phyloP scores from a whole-genome alignment of 2,888 invertebrate species.

The Apoda limacodes region DNA sequence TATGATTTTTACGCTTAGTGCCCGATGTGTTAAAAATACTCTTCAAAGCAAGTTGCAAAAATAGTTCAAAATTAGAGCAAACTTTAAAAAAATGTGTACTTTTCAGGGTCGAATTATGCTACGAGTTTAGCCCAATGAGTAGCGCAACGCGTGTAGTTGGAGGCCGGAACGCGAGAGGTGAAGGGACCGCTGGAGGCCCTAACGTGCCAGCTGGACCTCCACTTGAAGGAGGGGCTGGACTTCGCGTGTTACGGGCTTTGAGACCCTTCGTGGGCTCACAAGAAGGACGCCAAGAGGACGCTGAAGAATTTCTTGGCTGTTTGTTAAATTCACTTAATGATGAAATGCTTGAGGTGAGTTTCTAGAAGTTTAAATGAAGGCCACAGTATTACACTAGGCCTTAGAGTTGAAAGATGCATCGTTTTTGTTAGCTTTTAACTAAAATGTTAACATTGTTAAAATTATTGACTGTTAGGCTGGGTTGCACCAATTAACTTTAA shows the following conservation, averaged over 20 bases:
- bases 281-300: conserved; percentile 95
- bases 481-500: too few species aligned
- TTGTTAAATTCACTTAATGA: conserved; percentile 95
- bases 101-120: conserved; percentile 79
- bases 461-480: too few species aligned
- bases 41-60: too few species aligned
- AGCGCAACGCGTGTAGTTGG: too few species aligned
- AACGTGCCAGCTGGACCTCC: conserved; percentile 79
- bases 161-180: conserved; percentile 59
- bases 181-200: conserved; percentile 38
- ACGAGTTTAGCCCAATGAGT: conserved; percentile 80
- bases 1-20: too few species aligned
- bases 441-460: too few species aligned
- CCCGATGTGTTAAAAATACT: too few species aligned
- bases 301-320: conserved; percentile 95
- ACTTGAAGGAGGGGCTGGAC: conserved; percentile 90
- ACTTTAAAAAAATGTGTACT: background rate
- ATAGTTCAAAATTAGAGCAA: too few species aligned
- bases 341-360: conserved; percentile 91
- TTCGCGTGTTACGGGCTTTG: conserved; percentile 84
- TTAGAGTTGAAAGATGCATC: too few species aligned
- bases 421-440: too few species aligned
- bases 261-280: conserved; percentile 73
- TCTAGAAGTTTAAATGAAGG: too few species aligned
- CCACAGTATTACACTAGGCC: too few species aligned